Evolutionary conservation across 2,113 vertebrate species (phyloP), one percentile per base, ranked within the genome.

Genomic region (Leiothrix lutea): DNA sequence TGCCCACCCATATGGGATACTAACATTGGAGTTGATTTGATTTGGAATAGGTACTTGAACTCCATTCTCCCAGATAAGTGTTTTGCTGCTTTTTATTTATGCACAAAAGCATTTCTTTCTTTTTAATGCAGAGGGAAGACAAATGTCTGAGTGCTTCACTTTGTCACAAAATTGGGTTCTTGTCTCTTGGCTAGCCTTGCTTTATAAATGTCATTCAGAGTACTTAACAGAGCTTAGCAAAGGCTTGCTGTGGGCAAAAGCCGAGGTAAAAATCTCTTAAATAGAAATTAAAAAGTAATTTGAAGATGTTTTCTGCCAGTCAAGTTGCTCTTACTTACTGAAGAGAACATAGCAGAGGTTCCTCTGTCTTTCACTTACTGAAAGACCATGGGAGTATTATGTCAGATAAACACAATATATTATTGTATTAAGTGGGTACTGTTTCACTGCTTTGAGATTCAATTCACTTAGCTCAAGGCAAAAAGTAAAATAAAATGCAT

Each of bases 221-320:
- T 64, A 81, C 86, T 97, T 95, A 94, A 50, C 82, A 80, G 82
- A 2, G 14, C 82, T 92, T 90, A 80, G 81, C 23, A 44, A 54
- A 85, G 75, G 33, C 62, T 73, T 88, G 74, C 74, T 83, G 1
- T 77, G 74, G 35, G 67, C 79, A 83, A 88, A 86, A 94, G n/a
- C 51, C 38, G 51, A 60, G 64, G 86, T 90, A 90, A 86, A 95
- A 82, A 88, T 66, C 75, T 83, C 79, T 97, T 90, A 78, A 94
- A 88, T 35, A 88, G 71, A 80, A 94, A 90, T 77, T 74, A 83
- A 92, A 81, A 96, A 66, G 65, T 88, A 96, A 80, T 92, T 91
- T 83, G 44, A 87, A 31, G 72, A 78, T 92, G 66, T 83, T 88
- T 95, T 73, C 60, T 96, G 79, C 75, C 79, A 88, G 12, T 88